phyloP scores from a whole-genome alignment of 1,140 invertebrate genomes.

The Harpegnathos saltator region DNA sequence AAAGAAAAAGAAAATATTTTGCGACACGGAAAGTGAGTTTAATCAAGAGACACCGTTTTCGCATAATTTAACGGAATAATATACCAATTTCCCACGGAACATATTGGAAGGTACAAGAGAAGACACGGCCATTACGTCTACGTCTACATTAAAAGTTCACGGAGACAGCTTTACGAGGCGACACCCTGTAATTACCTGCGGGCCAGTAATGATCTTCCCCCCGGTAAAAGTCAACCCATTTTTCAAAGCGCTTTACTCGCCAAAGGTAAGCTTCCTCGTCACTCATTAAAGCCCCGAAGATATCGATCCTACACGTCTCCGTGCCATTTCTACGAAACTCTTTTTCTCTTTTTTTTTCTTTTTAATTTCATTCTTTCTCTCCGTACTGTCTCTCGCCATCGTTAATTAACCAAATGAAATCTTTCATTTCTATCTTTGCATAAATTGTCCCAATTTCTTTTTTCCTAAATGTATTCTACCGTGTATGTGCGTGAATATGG shows the following conservation, averaged over 20 bases:
- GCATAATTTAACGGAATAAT: conserved; percentile 23
- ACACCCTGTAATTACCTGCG: conserved; percentile 52
- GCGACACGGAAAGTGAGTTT: conserved; percentile 7
- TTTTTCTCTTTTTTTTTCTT: too few species aligned
- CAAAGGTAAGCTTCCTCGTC: conserved; percentile 44
- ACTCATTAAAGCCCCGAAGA: conserved; percentile 31
- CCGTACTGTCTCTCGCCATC: neutral
- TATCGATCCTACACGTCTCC: conserved; percentile 27
- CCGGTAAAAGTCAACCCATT: conserved; percentile 53
- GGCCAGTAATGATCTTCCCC: conserved; percentile 31
- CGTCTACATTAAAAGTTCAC: conserved; percentile 61
- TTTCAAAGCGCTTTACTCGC: conserved; percentile 50
- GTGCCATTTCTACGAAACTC: neutral
- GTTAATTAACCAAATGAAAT: conserved; percentile 35
- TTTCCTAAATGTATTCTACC: too few species aligned
- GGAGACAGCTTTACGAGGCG: conserved; percentile 50
- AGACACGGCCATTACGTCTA: conserved; percentile 41
- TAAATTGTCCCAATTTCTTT: neutral
- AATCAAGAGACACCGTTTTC: conserved; percentile 21
- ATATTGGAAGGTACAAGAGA: conserved; percentile 37
- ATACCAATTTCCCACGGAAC: conserved; percentile 47
- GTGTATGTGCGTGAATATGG: too few species aligned
- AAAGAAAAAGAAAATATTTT: neutral
- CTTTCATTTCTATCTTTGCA: conserved; percentile 24
- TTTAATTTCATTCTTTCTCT: too few species aligned